Evolutionary conservation across 1,140 invertebrate genomes (phyloP), one percentile per base, ranked within the genome.

Genomic region (Pseudobourletiella spinata): DNA sequence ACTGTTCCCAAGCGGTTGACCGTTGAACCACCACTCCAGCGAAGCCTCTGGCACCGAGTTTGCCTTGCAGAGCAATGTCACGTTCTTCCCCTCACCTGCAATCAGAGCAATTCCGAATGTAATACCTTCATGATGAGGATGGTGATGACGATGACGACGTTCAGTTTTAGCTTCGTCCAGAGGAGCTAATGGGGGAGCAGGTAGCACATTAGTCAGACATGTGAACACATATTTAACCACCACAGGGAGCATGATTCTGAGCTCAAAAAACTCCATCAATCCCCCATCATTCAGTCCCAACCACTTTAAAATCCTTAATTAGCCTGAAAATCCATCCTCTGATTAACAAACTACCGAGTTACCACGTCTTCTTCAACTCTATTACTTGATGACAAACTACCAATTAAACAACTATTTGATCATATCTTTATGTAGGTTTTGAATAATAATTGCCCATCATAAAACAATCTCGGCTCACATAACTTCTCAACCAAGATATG

Each of bases 11-110:
- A 55, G 29, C 14, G 58, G 63, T 25, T 67, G 59, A 1, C 86
- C 87, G 70, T 88, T 86, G 73, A 88, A 88, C 71, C 82, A 82
- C 89, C 88, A 92, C 0, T 83, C 81, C 15, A 90, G 81, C 69
- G 82, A 84, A 0, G 88, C 85, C 72, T 86, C 84, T 0, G 88
- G 89, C 11, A 86, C 79, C 16, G 88, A 87, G 15, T 84, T 82
- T 1, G 90, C 86, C 67, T 86, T 78, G 72, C 89, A 92, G 32
- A 83, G 76, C 2, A 92, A 75, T 0, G 87, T 87, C 6, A 89
- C 80, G 68, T 92, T 91, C 51, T 83, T 83, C 0, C 87, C 88
- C 67, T 88, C 83, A 54, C 65, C 68, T 70, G 54, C 14, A 55
- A 65, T 39, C n/a, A n/a, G 32, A 39, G n/a, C 8, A 39, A 39